phyloP scores from a whole-genome alignment of 2,888 invertebrate species.

The Myopa testacea region DNA sequence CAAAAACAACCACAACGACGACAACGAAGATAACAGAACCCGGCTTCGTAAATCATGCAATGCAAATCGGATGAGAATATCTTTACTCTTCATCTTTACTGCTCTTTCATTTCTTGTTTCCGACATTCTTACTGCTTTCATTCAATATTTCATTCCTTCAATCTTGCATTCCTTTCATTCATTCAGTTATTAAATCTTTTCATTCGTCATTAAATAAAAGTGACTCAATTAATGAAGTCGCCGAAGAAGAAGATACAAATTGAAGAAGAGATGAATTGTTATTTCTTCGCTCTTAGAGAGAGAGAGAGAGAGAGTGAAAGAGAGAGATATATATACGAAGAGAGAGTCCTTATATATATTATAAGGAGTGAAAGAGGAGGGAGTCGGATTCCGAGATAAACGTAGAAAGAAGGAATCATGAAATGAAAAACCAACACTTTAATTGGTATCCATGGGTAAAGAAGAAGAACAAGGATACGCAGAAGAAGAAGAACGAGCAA shows the following conservation, averaged over 20 bases:
- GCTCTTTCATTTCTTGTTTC: background rate
- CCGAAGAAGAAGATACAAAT: background rate
- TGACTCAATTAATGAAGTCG: constrained; percentile 47
- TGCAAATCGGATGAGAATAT: too few species aligned
- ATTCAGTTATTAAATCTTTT: constrained; percentile 17
- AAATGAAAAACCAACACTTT: too few species aligned
- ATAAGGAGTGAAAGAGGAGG: background rate
- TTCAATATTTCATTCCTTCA: background rate
- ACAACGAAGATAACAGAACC: background rate
- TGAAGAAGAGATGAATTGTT: background rate
- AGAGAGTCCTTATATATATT: too few species aligned
- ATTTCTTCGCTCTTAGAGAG: background rate
- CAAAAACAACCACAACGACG: constrained; percentile 18
- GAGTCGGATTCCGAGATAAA: background rate
- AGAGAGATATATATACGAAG: background rate
- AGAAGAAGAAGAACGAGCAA: constrained; percentile 9
- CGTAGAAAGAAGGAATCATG: background rate
- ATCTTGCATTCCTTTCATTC: constrained; percentile 18
- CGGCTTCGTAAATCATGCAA: background rate
- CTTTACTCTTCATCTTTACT: too few species aligned
- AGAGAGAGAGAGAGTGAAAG: background rate
- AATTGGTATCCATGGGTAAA: background rate
- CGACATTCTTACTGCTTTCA: background rate
- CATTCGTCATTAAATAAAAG: constrained; percentile 47
- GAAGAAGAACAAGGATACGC: constrained; percentile 6